Conservation (phyloP, 2,797 vertebrate species). For the Gallinago nigripennis region DNA sequence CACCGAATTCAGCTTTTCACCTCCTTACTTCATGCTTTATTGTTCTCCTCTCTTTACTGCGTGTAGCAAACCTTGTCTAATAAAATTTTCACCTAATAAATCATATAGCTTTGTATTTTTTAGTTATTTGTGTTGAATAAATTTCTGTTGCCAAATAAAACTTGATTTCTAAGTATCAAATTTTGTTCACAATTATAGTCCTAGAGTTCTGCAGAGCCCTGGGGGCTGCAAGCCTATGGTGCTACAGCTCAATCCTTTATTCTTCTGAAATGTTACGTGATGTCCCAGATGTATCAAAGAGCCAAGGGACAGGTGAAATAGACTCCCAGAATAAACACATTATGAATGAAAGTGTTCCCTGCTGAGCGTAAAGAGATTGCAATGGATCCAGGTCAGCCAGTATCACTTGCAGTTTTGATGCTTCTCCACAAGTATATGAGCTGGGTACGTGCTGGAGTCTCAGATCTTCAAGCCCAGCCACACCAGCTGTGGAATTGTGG, state of each 20-base stretch:
- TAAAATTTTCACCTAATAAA: neutral
- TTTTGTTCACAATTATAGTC: neutral
- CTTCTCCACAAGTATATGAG: neutral
- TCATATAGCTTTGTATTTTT: neutral
- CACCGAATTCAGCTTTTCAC: neutral
- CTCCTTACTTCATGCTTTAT: neutral
- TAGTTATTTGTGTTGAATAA: neutral
- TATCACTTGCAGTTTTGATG: neutral
- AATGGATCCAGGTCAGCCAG: neutral
- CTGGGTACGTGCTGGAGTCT: neutral
- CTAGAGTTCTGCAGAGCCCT: neutral
- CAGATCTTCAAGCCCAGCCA: neutral
- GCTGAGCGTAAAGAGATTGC: neutral
- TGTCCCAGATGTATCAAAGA: neutral
- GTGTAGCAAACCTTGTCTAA: neutral
- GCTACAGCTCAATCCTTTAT: neutral
- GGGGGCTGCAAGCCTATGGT: neutral
- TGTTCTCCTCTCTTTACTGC: neutral
- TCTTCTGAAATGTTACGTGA: neutral
- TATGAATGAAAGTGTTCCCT: neutral
- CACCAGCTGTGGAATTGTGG: neutral
- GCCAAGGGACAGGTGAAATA: neutral
- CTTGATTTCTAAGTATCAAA: neutral
- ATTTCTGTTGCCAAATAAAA: neutral
- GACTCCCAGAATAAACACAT: neutral